These are phyloP conservation scores for Colaptes auratus DNA, from an alignment of 2,113 vertebrate species.

Conservation along the genomic window DNA sequence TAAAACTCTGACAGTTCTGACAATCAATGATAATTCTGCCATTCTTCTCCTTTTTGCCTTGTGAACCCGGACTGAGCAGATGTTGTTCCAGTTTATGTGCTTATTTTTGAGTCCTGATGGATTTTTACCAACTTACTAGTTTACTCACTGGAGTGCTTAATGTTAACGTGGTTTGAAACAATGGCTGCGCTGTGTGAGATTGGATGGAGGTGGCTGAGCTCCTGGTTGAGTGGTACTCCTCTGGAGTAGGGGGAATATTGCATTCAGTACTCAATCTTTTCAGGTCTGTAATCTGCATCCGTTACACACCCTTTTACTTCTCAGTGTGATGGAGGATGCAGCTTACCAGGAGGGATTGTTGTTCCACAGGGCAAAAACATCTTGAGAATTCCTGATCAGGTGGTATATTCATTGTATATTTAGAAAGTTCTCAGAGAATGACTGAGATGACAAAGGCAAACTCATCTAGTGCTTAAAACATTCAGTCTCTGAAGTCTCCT, in stretches of 20 bases:
- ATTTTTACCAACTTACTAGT: neutral
- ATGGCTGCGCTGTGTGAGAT: neutral
- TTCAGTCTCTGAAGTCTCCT: neutral
- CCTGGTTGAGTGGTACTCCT: fast-evolving
- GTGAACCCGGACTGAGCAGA: neutral
- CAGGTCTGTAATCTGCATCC: neutral
- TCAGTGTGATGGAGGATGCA: neutral
- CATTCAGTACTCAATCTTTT: neutral
- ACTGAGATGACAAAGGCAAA: neutral
- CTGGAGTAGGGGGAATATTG: neutral
- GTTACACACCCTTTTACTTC: fast-evolving
- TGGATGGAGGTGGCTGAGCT: neutral
- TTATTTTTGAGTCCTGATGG: neutral
- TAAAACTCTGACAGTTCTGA: neutral
- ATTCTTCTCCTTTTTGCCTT: neutral
- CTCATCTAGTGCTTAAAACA: neutral
- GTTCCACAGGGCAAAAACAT: fast-evolving
- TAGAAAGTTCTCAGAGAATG: neutral
- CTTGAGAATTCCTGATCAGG: neutral
- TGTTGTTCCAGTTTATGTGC: fast-evolving
- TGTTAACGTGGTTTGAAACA: neutral
- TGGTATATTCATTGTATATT: neutral
- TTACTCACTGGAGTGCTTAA: neutral
- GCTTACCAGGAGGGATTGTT: neutral
- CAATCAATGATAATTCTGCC: neutral